phyloP scores from a whole-genome alignment of 2,888 invertebrate species.

The Acrobasis repandana region DNA sequence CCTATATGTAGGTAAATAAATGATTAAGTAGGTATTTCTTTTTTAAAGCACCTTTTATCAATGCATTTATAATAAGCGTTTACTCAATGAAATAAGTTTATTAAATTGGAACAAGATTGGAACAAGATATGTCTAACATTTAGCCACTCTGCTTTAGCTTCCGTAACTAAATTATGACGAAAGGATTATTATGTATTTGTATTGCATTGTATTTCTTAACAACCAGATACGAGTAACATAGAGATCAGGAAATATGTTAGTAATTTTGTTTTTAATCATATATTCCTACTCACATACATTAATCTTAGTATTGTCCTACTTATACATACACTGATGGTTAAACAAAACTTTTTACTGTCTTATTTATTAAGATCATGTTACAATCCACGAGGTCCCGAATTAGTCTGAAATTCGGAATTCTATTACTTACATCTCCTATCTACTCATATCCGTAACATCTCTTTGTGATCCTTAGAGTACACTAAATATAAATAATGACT shows the following conservation, averaged over 20 bases:
- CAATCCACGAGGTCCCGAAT: background rate
- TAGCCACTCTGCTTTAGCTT: too few relatives aligned
- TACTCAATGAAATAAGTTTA: too few relatives aligned
- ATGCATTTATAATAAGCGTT: too few relatives aligned
- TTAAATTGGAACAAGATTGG: too few relatives aligned
- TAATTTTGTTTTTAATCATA: constrained; percentile 1
- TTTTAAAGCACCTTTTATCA: too few relatives aligned
- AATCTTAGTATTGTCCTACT: constrained; percentile 38
- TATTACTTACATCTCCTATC: background rate
- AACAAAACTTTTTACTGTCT: background rate
- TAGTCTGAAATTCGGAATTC: too few relatives aligned
- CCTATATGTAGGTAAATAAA: too few relatives aligned
- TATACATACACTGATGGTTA: constrained; percentile 20
- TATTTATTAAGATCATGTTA: background rate
- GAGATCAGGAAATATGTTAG: constrained; percentile 13
- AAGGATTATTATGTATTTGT: too few relatives aligned
- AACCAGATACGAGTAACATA: constrained; percentile 5
- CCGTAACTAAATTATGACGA: constrained; percentile 25
- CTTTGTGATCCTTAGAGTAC: background rate
- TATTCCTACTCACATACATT: constrained; percentile 18
- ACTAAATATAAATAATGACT: constrained; percentile 49
- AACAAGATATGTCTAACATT: too few relatives aligned
- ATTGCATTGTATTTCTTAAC: constrained; percentile 19
- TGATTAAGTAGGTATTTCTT: too few relatives aligned
- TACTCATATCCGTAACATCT: background rate